phyloP scores from a whole-genome alignment of 35 echinoderm and acorn worm species.

The Apostichopus parvimensis region DNA sequence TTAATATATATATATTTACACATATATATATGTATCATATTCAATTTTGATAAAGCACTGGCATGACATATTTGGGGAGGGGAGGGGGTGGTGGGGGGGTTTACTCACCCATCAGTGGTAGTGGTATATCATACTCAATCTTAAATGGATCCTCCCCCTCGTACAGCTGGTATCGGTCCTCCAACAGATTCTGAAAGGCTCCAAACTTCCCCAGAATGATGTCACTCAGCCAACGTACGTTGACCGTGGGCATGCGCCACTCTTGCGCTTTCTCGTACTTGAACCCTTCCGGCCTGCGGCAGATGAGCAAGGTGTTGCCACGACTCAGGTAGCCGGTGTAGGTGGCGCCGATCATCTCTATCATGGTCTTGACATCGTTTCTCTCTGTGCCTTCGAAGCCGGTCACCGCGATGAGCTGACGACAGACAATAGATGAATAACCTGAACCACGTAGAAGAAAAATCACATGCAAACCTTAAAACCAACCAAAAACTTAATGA shows the following conservation, averaged over 20 bases:
- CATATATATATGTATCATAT: too few species aligned
- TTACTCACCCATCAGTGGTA: conserved; percentile 93
- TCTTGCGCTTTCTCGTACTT: conserved; percentile 97
- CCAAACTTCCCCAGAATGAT: conserved; percentile 82
- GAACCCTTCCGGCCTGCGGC: conserved; percentile 67
- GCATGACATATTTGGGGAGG: too few species aligned
- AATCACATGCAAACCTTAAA: too few species aligned
- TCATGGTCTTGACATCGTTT: conserved; percentile 90
- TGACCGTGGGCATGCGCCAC: conserved; percentile 85
- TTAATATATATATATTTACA: too few species aligned
- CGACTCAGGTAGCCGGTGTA: conserved; percentile 93
- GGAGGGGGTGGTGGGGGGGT: too few species aligned
- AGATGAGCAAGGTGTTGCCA: conserved; percentile 89
- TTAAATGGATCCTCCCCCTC: conserved; percentile 88
- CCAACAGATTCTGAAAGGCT: conserved; percentile 60
- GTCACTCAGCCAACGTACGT: conserved; percentile 92
- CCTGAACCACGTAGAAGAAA: too few species aligned
- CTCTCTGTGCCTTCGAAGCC: conserved; percentile 95
- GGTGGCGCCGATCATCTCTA: conserved; percentile 86
- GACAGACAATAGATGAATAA: neutral
- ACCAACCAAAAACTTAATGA: too few species aligned
- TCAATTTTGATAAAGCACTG: too few species aligned
- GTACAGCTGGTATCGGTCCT: conserved; percentile 80
- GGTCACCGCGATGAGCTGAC: conserved; percentile 89
- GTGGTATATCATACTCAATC: conserved; percentile 68